Percentiles rank a stretch among this genome's conserved stretches.
These are phyloP conservation scores for Podarcis siculus DNA, from an alignment of 2,797 vertebrate genomes.

Conservation along the genomic window DNA sequence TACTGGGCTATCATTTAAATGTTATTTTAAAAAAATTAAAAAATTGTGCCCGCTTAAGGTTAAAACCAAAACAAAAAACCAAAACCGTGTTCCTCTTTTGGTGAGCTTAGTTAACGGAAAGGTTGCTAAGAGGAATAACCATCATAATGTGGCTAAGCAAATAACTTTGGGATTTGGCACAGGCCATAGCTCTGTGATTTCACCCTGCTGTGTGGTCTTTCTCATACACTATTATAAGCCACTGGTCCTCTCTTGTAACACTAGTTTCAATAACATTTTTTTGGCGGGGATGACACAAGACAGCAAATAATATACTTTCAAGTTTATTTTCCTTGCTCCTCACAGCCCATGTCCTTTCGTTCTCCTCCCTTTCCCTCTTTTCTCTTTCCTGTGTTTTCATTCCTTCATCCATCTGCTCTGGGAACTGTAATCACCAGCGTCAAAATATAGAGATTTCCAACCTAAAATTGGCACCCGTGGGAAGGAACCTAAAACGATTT, in stretches of 20 bases:
- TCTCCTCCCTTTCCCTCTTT: background rate
- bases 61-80: background rate
- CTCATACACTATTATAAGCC: background rate
- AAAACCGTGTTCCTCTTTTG: background rate
- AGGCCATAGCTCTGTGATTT: background rate
- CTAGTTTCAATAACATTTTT: background rate
- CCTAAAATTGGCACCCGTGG: background rate
- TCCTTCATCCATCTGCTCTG: conserved; percentile 15
- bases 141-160: background rate
- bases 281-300: background rate
- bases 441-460: background rate
- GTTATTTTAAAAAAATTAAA: too few species aligned
- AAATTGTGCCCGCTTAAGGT: background rate
- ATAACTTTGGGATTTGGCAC: background rate
- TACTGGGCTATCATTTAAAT: background rate
- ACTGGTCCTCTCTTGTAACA: background rate
- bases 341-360: background rate
- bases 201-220: background rate
- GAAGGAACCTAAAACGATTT: conserved; percentile 4
- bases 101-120: background rate
- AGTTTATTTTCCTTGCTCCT: background rate
- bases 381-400: background rate
- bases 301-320: background rate
- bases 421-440: background rate
- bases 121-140: background rate